phyloP scores from a whole-genome alignment of 2,888 invertebrate genomes.

The Rapana venosa region DNA sequence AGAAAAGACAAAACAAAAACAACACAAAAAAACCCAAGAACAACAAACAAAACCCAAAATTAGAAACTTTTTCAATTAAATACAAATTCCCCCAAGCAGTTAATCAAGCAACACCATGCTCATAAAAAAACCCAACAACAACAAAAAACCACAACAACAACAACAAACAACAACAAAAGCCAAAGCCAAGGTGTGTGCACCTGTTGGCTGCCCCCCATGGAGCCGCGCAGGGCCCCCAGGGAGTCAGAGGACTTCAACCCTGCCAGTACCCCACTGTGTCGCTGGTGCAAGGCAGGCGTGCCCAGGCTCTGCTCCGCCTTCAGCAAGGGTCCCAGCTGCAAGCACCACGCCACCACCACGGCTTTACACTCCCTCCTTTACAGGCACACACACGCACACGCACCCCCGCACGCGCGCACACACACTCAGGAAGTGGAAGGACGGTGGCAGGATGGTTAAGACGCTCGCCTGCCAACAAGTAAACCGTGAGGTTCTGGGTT shows the following conservation, averaged over 20 bases:
- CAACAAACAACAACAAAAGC: neutral
- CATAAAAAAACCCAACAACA: neutral
- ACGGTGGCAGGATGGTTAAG: too few relatives aligned
- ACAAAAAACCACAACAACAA: neutral
- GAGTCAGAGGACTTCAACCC: constrained; percentile 57
- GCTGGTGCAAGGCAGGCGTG: constrained; percentile 63
- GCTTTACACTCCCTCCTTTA: neutral
- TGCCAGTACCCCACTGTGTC: constrained; percentile 55
- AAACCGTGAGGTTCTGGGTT: too few relatives aligned
- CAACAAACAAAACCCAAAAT: too few relatives aligned
- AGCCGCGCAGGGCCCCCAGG: constrained; percentile 55
- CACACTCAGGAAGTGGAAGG: too few relatives aligned
- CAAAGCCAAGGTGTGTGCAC: constrained; percentile 44
- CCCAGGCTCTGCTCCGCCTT: constrained; percentile 71
- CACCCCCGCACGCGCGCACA: too few relatives aligned
- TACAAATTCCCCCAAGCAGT: neutral
- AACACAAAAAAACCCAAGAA: too few relatives aligned
- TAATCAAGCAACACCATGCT: neutral
- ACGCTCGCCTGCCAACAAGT: too few relatives aligned
- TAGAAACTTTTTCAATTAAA: neutral
- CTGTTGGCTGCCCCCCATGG: constrained; percentile 58
- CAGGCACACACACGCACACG: neutral
- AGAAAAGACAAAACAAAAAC: too few relatives aligned
- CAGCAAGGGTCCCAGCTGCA: constrained; percentile 57
- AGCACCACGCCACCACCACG: neutral